phyloP scores from a whole-genome alignment of 2,113 vertebrate genomes.

The Mastomys coucha region DNA sequence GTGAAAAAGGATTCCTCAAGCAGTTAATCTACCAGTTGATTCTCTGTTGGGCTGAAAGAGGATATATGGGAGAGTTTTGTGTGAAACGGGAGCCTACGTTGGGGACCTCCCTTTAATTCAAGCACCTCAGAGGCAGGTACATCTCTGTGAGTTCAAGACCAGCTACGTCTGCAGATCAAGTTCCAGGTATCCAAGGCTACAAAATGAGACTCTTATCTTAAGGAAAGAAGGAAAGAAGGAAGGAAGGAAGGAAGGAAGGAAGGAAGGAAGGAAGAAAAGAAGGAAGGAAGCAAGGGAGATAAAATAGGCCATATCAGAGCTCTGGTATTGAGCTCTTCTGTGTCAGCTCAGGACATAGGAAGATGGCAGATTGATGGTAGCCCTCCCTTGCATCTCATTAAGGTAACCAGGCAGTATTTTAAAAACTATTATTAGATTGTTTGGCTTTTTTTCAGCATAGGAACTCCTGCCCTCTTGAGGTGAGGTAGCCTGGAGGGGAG shows the following conservation, averaged over 20 bases:
- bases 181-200: background rate
- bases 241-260: background rate
- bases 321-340: background rate
- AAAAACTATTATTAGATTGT: background rate
- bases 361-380: conserved; percentile 17
- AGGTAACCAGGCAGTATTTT: conserved; percentile 23
- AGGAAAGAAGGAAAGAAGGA: background rate
- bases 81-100: background rate
- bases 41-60: background rate
- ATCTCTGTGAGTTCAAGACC: background rate
- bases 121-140: background rate
- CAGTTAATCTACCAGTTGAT: background rate
- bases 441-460: background rate
- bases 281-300: background rate
- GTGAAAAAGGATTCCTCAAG: conserved; percentile 16
- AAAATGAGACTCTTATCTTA: background rate
- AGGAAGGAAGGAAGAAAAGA: too few species aligned
- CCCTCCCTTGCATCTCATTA: background rate
- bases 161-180: too few species aligned
- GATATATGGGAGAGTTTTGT: background rate
- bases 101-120: background rate
- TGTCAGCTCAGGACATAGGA: background rate
- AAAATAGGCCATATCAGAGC: background rate
- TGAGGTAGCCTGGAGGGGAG: background rate
- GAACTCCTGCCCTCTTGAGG: background rate